phyloP scores from a whole-genome alignment of 2,888 invertebrate species.

The Cyclophora punctaria region DNA sequence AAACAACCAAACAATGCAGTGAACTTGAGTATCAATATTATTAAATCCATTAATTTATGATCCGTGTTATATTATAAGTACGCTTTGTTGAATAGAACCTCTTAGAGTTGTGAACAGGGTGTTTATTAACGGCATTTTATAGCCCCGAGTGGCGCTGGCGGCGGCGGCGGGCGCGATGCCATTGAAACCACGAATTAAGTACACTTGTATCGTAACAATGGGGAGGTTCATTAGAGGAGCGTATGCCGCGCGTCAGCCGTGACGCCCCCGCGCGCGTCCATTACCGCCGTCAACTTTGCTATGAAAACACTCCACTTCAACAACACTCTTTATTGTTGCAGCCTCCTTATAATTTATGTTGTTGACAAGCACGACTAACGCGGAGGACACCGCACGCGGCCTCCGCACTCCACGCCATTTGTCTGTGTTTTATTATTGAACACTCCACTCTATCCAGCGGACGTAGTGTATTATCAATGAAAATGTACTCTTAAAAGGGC shows the following conservation, averaged over 20 bases:
- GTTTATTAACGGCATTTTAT: constrained; percentile 43
- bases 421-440: constrained; percentile 55
- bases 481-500: no score
- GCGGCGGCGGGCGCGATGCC: constrained; percentile 36
- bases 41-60: constrained; percentile 4
- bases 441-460: constrained; percentile 14
- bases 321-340: constrained; percentile 57
- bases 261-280: constrained; percentile 57
- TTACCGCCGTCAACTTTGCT: constrained; percentile 56
- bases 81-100: constrained; percentile 9
- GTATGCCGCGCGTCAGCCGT: constrained; percentile 64
- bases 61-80: constrained; percentile 1
- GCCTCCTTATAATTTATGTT: constrained; percentile 65
- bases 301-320: constrained; percentile 60
- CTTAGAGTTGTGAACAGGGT: constrained; percentile 28
- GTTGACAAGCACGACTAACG: constrained; percentile 63
- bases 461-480: no score
- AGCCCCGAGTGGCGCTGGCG: constrained; percentile 37
- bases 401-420: constrained; percentile 25
- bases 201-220: constrained; percentile 63
- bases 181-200: constrained; percentile 56
- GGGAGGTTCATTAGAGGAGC: constrained; percentile 64
- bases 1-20: no score
- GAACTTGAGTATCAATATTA: not conserved
- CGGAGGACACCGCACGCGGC: constrained; percentile 17